These are phyloP conservation scores for Enoplolaimus lenunculus DNA, from an alignment of 2,888 invertebrate genomes.

Conservation along the genomic window DNA sequence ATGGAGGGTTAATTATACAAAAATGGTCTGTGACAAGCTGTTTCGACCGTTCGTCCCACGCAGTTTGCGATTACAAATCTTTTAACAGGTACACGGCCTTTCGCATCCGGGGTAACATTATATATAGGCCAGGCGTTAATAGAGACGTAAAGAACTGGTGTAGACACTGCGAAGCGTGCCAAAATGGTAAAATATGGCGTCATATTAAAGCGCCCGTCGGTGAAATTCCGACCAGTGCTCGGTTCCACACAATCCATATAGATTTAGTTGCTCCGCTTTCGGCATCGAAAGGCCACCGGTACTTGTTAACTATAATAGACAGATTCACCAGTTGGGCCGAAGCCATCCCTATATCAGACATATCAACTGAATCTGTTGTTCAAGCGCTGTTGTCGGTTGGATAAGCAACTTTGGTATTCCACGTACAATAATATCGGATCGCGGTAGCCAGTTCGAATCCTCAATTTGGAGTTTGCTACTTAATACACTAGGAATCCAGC, in stretches of 20 bases:
- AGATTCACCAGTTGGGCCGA: conserved; percentile 13
- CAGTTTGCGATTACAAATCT: too few relatives aligned
- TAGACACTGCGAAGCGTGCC: conserved; percentile 3
- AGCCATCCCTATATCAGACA: conserved; percentile 3
- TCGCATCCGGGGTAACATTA: too few relatives aligned
- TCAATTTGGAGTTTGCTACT: not conserved
- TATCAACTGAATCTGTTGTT: not conserved
- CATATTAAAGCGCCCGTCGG: not conserved
- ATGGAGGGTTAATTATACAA: too few relatives aligned
- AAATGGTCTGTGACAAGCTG: too few relatives aligned
- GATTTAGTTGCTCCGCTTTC: conserved; percentile 13
- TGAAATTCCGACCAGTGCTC: conserved; percentile 9
- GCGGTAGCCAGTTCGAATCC: not conserved
- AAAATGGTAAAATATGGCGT: not conserved
- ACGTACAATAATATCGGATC: not conserved
- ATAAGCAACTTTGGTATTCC: conserved; percentile 10
- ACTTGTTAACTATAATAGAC: conserved; percentile 6
- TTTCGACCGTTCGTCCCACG: too few relatives aligned
- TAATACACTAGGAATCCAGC: not conserved
- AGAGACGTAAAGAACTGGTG: not conserved
- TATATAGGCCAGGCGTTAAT: conserved; percentile 4
- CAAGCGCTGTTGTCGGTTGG: not conserved
- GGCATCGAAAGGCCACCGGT: not conserved
- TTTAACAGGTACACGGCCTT: too few relatives aligned
- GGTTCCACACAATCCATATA: conserved; percentile 12